Evolutionary conservation across 1,140 invertebrate genomes (phyloP), one percentile per base, ranked within the genome.

Genomic region (Drosophila insularis): DNA sequence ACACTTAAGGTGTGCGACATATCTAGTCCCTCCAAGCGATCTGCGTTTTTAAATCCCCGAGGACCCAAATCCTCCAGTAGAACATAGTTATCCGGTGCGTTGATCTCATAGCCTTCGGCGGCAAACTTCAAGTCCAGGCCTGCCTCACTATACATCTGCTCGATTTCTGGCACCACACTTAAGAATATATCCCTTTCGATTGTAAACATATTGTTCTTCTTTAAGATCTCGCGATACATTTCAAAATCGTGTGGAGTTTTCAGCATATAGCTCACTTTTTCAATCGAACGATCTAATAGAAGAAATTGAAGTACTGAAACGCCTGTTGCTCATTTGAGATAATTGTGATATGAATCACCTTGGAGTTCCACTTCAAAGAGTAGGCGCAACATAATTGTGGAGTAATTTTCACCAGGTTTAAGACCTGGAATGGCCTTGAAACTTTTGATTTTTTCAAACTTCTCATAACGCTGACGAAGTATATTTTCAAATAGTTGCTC

Each of bases 31-130:
- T 92, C 89, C 19, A 91, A 80, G 56, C 94, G 90, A 74, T 94
- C 93, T 2, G 81, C 91, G 92, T 94, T 94, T 10, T 87, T 87
- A 67, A 93, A 94, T 2, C 93, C 93, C n/a, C 80, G 82, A 6
- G 85, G 77, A 8, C 76, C 70, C n/a, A 94, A 73, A 75, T 94
- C 94, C 63, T 94, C 93, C 17, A 89, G 32, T 4, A 89, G 46
- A 81, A 94, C 76, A 50, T 91, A 86, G n/a, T 86, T 73, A 17
- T 79, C 73, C 17, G 68, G 65, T 8, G 70, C 69, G 0, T 70
- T 31, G 4, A 89, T 67, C 35, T 78, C 66, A 61, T 80, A 90
- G n/a, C 35, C 72, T 39, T 72, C 80, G 2, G 87, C 81, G 2
- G 71, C 74, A 37, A 89, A 82, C 27, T 55, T 65, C 0, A 81